Evolutionary conservation across 2,888 invertebrate genomes (phyloP), one percentile per base, ranked within the genome.

Genomic region (Polydrusus cervinus): DNA sequence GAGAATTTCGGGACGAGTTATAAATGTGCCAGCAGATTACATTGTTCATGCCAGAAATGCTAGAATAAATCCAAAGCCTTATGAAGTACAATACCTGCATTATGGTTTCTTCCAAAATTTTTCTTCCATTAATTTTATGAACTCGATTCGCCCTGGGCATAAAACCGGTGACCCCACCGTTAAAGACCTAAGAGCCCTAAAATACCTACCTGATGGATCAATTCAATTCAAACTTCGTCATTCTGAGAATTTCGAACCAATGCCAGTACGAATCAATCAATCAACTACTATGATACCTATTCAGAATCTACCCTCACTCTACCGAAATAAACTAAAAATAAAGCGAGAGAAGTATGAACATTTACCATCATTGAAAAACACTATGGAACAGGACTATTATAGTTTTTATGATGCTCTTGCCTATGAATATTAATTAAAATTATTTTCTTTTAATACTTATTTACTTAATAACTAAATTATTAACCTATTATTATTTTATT

Each of bases 1-100:
- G 30, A 47, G 25, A 20, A 14, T 67, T 53, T 53, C 51, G 16
- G 67, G 60, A 57, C 16, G 66, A 18, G 30, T 72, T 40, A 66
- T 72, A 53, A 72, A 72, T 57, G 66, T 72, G 18, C 65, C 66
- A 18, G 72, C 66, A 7, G 60, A 72, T 40, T 72, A 66, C 53
- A 40, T 72, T 66, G 13, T 53, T 65, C 49, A 47, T 40, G 13
- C 45, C 25, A 72, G 38, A 72, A 57, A 9, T 43, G 60, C 72
- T 18, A 67, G 67, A 55, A 67, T 45, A 16, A 53, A 20, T 14
- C 43, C 53, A 53, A 67, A 55, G 11, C 67, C 16, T 14, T 67
- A 34, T 53, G 40, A 38, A 18, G 66, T 66, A 9, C 34, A 67
- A 67, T 67, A 67, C 47, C 34, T 47, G 43, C 6, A 70, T 20